Evolutionary conservation across 2,797 vertebrate species (phyloP).

Genomic region (Atherinosoma microstoma): DNA sequence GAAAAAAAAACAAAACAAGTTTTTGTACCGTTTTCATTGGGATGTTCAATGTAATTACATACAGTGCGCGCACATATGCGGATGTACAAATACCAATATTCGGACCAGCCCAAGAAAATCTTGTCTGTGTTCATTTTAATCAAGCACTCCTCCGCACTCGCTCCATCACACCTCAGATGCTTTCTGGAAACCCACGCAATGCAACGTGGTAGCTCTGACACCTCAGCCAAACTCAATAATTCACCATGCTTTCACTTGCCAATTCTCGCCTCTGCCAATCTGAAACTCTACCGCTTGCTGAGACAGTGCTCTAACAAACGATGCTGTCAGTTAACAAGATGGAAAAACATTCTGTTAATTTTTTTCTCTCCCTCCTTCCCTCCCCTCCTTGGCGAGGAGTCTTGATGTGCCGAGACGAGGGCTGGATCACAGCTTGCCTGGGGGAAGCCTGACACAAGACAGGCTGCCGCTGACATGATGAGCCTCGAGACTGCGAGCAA

Average conservation of each 20-base stretch:
- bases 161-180: conserved; percentile 75
- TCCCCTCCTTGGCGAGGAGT: conserved; percentile 60
- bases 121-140: conserved; percentile 68
- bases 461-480: conserved; percentile 82
- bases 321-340: conserved; percentile 85
- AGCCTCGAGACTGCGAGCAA: conserved; percentile 80
- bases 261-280: conserved; percentile 74
- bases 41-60: conserved; percentile 60
- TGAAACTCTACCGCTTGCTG: conserved; percentile 70
- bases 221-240: conserved; percentile 79
- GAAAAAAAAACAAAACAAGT: conserved; percentile 53
- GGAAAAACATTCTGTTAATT: conserved; percentile 85
- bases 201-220: conserved; percentile 65
- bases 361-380: conserved; percentile 62
- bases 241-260: conserved; percentile 74
- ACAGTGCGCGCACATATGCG: conserved; percentile 45
- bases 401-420: conserved; percentile 79
- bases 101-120: conserved; percentile 57
- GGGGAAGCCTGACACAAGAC: conserved; percentile 83
- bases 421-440: conserved; percentile 84
- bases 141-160: conserved; percentile 64
- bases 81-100: conserved; percentile 55
- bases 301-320: conserved; percentile 80
- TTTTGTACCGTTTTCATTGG: conserved; percentile 46
- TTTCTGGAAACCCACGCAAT: conserved; percentile 74